Percentiles rank a stretch among this genome's conserved stretches.
Evolutionary conservation across 2,113 vertebrate species (phyloP).

Genomic region (Coreoperca whiteheadi): DNA sequence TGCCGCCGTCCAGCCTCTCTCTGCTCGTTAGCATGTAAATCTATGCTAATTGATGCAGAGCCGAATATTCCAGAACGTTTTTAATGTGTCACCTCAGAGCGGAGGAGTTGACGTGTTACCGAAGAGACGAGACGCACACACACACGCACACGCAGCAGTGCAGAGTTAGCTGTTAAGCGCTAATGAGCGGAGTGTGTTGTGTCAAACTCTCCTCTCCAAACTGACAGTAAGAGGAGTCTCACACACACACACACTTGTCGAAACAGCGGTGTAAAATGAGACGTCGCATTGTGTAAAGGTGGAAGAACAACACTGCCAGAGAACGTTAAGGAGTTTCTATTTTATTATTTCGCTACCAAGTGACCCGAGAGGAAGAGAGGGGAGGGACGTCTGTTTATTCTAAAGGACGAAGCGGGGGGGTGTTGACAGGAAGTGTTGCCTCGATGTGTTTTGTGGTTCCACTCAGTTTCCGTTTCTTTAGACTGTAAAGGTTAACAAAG

Average conservation of each 20-base stretch:
- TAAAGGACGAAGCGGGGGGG: not conserved
- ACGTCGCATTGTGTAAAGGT: conserved; percentile 22
- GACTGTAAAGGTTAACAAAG: not conserved
- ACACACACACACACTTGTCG: conserved; percentile 1
- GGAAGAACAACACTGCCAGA: conserved; percentile 16
- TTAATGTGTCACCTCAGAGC: conserved; percentile 74
- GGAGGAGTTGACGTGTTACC: conserved; percentile 74
- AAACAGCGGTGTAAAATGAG: conserved; percentile 14
- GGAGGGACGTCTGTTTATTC: not conserved
- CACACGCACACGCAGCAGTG: conserved; percentile 9
- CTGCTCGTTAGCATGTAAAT: conserved; percentile 51
- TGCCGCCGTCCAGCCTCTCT: conserved; percentile 16
- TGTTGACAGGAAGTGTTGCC: conserved; percentile 12
- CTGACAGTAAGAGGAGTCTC: conserved; percentile 30
- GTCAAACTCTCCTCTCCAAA: conserved; percentile 59
- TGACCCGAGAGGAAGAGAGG: not conserved
- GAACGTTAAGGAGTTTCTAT: not conserved
- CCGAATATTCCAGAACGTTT: conserved; percentile 60
- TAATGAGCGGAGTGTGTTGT: conserved; percentile 61
- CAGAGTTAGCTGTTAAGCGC: conserved; percentile 20
- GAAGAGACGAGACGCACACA: conserved; percentile 54
- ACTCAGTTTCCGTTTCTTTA: not conserved
- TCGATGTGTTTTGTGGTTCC: not conserved
- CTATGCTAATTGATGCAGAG: conserved; percentile 59
- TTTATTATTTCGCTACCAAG: not conserved